Conservation (phyloP, 2,113 vertebrate species). For the Gavia stellata region DNA sequence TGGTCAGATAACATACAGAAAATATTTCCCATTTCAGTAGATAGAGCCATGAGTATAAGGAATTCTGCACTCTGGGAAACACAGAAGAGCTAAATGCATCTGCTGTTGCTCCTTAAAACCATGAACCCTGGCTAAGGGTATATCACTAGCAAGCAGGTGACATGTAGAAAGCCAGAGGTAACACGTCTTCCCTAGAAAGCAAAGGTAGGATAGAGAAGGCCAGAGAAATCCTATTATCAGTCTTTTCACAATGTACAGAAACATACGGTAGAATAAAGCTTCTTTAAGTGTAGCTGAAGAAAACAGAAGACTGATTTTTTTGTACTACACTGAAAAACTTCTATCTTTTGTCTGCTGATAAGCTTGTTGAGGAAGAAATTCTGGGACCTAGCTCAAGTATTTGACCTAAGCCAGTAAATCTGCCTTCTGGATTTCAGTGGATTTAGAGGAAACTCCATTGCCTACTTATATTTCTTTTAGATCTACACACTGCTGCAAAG, state of each 20-base stretch:
- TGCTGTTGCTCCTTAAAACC: background rate
- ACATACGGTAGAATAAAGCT: background rate
- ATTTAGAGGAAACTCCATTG: background rate
- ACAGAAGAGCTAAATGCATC: background rate
- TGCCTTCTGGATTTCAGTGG: background rate
- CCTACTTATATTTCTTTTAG: background rate
- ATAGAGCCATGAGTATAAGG: background rate
- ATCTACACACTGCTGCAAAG: background rate
- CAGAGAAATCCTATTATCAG: background rate
- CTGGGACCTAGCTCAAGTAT: background rate
- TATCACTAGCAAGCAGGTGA: background rate
- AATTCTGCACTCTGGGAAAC: background rate
- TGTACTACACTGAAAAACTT: background rate
- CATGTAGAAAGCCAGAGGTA: background rate
- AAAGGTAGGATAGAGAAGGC: background rate
- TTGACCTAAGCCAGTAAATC: background rate
- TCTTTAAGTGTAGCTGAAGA: background rate
- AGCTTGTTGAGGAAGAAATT: background rate
- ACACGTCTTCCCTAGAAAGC: background rate
- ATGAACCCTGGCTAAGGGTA: background rate
- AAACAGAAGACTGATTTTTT: background rate
- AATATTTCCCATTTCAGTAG: background rate
- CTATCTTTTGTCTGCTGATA: background rate
- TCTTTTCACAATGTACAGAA: background rate
- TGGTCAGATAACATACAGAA: background rate